A percentile compares a stretch with the other conserved stretches of the same genome.
phyloP scores from a whole-genome alignment of 2,113 vertebrate genomes.

The Melanerpes formicivorus region DNA sequence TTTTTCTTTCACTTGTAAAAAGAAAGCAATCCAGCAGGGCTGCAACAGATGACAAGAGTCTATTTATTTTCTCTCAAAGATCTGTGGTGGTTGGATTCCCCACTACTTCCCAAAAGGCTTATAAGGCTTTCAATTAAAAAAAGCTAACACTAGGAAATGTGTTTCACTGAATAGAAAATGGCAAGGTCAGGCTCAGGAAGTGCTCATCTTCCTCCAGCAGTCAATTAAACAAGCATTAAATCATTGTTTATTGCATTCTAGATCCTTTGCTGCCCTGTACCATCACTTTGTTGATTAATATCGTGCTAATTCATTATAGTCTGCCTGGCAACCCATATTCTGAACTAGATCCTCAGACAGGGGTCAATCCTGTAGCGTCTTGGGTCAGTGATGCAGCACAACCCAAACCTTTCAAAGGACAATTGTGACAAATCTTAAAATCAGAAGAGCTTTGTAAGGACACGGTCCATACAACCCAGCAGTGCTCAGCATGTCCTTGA shows the following conservation, averaged over 20 bases:
- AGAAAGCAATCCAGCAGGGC: slow-evolving; percentile 12
- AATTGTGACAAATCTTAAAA: not conserved
- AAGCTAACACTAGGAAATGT: not conserved
- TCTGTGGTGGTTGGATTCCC: not conserved
- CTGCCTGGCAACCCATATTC: not conserved
- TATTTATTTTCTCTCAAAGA: slow-evolving; percentile 30
- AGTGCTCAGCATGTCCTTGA: not conserved
- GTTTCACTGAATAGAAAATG: slow-evolving; percentile 6
- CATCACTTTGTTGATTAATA: not conserved
- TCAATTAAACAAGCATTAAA: not conserved
- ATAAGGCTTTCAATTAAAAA: not conserved
- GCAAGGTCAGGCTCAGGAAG: not conserved
- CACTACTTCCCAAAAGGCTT: not conserved
- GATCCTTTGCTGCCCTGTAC: not conserved
- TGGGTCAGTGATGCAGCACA: not conserved
- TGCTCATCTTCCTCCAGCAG: not conserved
- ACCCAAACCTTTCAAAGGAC: not conserved
- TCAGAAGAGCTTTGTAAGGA: not conserved
- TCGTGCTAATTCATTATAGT: not conserved
- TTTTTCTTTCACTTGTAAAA: not conserved
- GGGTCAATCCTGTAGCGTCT: not conserved
- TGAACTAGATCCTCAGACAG: not conserved
- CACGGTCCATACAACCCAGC: not conserved
- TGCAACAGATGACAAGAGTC: slow-evolving; percentile 25
- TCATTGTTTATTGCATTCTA: not conserved